A percentile compares a stretch with the other conserved stretches of the same genome.
Conservation (phyloP, 2,888 invertebrate genomes). For the Scaeva pyrastri region DNA sequence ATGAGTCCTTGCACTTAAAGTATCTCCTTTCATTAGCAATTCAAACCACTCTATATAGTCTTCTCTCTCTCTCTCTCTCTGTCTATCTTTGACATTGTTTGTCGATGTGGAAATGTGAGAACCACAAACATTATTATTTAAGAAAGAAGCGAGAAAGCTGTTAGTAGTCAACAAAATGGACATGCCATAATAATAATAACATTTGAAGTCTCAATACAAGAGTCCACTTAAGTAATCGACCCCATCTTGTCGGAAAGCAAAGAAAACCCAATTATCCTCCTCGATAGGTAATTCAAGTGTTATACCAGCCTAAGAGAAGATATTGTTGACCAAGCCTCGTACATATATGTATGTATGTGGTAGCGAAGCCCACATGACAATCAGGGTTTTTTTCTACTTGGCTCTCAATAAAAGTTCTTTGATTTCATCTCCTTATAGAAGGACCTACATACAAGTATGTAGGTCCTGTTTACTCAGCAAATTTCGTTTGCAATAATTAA, state of each 20-base stretch:
- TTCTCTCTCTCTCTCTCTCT: too few relatives aligned
- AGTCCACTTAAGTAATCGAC: slow-evolving; percentile 49
- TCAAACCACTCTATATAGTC: slow-evolving; percentile 5
- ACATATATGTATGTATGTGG: too few relatives aligned
- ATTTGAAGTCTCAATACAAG: slow-evolving; percentile 47
- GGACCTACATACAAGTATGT: too few relatives aligned
- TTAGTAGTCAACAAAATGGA: slow-evolving; percentile 36
- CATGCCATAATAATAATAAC: slow-evolving; percentile 57
- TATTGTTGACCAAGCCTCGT: slow-evolving; percentile 46
- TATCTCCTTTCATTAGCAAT: slow-evolving; percentile 31
- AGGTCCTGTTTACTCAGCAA: slow-evolving; percentile 68
- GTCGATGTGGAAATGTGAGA: slow-evolving; percentile 23
- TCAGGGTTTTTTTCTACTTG: slow-evolving; percentile 14
- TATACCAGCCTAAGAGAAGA: too few relatives aligned
- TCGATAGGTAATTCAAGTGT: slow-evolving; percentile 43
- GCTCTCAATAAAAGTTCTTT: slow-evolving; percentile 44
- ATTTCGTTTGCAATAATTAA: slow-evolving; percentile 73
- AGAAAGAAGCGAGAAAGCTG: slow-evolving; percentile 7
- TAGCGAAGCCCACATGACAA: slow-evolving; percentile 43
- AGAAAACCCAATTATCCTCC: slow-evolving; percentile 65
- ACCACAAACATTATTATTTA: not conserved
- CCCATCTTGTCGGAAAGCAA: slow-evolving; percentile 35
- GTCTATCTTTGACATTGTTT: too few relatives aligned
- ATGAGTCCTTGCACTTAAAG: not conserved
- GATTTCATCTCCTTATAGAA: slow-evolving; percentile 36